These are phyloP conservation scores for Leucopsar rothschildi DNA, from an alignment of 2,113 vertebrate genomes.

Conservation along the genomic window DNA sequence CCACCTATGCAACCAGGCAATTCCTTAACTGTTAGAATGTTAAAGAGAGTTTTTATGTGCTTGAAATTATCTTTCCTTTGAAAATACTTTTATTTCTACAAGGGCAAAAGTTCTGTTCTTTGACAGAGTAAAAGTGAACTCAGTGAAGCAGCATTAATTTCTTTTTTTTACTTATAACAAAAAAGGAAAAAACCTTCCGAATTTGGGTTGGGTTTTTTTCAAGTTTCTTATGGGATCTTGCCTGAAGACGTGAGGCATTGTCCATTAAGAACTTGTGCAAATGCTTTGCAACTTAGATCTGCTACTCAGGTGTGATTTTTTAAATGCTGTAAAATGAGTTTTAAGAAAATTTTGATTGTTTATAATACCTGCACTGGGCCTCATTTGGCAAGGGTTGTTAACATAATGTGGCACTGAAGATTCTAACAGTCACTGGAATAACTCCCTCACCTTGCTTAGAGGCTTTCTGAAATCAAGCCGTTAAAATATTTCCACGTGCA, in stretches of 20 bases:
- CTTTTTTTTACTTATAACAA: neutral
- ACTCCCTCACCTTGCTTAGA: neutral
- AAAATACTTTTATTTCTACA: neutral
- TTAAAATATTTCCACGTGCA: neutral
- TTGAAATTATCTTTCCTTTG: neutral
- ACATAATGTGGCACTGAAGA: neutral
- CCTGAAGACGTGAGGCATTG: neutral
- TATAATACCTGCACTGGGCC: neutral
- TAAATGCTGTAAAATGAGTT: neutral
- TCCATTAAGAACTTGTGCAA: neutral
- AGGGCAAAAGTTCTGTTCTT: neutral
- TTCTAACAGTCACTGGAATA: neutral
- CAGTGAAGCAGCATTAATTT: neutral
- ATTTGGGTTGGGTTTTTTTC: neutral
- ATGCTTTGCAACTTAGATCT: neutral
- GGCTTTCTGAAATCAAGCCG: neutral
- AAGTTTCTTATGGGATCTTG: neutral
- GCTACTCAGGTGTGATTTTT: neutral
- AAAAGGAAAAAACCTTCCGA: neutral
- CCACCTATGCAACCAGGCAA: neutral
- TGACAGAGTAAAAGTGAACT: neutral
- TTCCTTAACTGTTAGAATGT: neutral
- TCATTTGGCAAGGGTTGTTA: neutral
- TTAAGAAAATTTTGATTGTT: neutral
- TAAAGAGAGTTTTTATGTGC: neutral